Percentiles rank a stretch among this genome's conserved stretches.
Conservation (phyloP, 2,888 invertebrate genomes). For the Ypsolopha sequella region DNA sequence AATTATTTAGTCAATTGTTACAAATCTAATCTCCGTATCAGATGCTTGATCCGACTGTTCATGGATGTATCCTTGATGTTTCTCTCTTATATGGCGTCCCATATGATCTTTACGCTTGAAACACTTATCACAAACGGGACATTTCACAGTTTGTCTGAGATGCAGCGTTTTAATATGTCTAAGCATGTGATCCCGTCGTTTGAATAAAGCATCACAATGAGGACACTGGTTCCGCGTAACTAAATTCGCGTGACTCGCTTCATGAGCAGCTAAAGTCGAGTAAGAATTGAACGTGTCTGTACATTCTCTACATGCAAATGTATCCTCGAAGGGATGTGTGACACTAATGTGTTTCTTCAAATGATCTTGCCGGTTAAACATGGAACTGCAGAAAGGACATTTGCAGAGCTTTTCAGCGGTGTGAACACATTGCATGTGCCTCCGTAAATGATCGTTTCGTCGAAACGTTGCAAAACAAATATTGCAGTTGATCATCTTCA, state of each 20-base stretch:
- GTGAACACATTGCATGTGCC: slow-evolving; percentile 33
- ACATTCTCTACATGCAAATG: slow-evolving; percentile 31
- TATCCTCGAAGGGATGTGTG: slow-evolving; percentile 18
- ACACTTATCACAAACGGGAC: slow-evolving; percentile 29
- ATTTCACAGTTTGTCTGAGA: slow-evolving; percentile 23
- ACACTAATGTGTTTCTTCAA: slow-evolving; percentile 27
- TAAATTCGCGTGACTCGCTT: slow-evolving; percentile 17
- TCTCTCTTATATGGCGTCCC: slow-evolving; percentile 34
- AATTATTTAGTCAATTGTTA: not conserved
- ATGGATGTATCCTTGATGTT: slow-evolving; percentile 21
- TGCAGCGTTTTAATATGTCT: slow-evolving; percentile 37
- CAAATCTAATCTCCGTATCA: not conserved
- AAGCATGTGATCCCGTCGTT: slow-evolving; percentile 39
- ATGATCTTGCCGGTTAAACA: slow-evolving; percentile 25
- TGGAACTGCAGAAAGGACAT: slow-evolving; percentile 31
- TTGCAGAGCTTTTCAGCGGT: slow-evolving; percentile 15
- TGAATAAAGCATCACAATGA: slow-evolving; percentile 30
- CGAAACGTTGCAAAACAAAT: slow-evolving; percentile 27
- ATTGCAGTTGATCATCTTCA: slow-evolving; percentile 20
- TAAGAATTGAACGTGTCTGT: slow-evolving; percentile 18
- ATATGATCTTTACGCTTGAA: slow-evolving; percentile 44
- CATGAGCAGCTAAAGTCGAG: slow-evolving; percentile 24
- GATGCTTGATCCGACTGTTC: not conserved
- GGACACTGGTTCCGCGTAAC: slow-evolving; percentile 26
- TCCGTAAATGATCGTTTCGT: slow-evolving; percentile 34